These are phyloP conservation scores for Hemichromis elongatus DNA, from an alignment of 2,113 vertebrate species.

Conservation along the genomic window DNA sequence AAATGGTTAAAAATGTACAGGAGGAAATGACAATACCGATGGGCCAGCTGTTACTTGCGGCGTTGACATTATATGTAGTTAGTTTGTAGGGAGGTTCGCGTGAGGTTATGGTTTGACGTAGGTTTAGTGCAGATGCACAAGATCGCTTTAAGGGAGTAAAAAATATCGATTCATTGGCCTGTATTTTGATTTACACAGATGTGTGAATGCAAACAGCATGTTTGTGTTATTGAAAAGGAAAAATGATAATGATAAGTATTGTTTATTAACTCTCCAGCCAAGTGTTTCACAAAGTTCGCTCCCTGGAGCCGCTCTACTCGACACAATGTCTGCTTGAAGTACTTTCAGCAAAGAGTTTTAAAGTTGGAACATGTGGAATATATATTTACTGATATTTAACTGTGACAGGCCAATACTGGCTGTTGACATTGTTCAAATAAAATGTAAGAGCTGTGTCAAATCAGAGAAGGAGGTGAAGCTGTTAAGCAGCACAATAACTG, in stretches of 20 bases:
- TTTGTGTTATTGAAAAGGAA: not conserved
- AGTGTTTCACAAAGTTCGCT: not conserved
- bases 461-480: no score
- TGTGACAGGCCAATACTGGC: not conserved
- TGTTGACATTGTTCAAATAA: not conserved
- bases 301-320: not conserved
- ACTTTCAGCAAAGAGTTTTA: not conserved
- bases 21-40: not conserved
- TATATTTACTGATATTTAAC: not conserved
- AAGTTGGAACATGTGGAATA: not conserved
- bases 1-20: accelerated
- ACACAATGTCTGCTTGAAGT: not conserved
- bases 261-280: not conserved
- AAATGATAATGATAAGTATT: not conserved
- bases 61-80: not conserved
- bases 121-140: not conserved
- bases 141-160: no score
- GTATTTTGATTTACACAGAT: no score
- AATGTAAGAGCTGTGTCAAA: not conserved
- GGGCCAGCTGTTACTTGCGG: not conserved
- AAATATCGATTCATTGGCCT: no score
- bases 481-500: not conserved
- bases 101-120: not conserved
- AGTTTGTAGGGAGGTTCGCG: no score
- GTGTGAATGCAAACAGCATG: not conserved